Conservation (phyloP, 2,113 vertebrate genomes). For the Stegostoma tigrinum region DNA sequence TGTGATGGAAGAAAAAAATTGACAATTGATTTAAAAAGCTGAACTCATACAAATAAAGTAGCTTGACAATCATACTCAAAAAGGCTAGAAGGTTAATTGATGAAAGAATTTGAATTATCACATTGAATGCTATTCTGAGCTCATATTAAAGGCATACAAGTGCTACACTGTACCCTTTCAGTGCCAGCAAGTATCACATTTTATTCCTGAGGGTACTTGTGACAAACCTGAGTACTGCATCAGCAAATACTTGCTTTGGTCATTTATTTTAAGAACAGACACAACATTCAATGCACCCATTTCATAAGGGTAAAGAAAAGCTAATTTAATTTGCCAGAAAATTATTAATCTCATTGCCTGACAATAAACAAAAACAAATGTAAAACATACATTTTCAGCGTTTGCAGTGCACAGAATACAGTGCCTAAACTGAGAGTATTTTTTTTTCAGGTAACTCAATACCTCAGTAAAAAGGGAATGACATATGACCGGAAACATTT, state of each 20-base stretch:
- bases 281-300: background rate
- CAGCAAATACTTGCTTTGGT: background rate
- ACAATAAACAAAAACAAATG: background rate
- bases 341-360: background rate
- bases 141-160: background rate
- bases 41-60: background rate
- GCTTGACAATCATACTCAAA: background rate
- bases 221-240: background rate
- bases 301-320: background rate
- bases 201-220: background rate
- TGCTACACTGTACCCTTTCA: background rate
- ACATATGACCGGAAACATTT: slow-evolving; percentile 24
- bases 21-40: background rate
- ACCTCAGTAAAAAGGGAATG: slow-evolving; percentile 19
- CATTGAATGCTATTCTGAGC: background rate
- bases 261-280: background rate
- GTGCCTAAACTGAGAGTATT: background rate
- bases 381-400: background rate
- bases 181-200: background rate
- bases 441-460: slow-evolving; percentile 22
- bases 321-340: background rate
- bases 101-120: background rate
- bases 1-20: background rate
- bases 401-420: background rate
- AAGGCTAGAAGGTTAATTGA: background rate